A percentile compares a stretch with the other conserved stretches of the same genome.
phyloP scores from a whole-genome alignment of 2,888 invertebrate genomes.

The Calephelis perditalis region DNA sequence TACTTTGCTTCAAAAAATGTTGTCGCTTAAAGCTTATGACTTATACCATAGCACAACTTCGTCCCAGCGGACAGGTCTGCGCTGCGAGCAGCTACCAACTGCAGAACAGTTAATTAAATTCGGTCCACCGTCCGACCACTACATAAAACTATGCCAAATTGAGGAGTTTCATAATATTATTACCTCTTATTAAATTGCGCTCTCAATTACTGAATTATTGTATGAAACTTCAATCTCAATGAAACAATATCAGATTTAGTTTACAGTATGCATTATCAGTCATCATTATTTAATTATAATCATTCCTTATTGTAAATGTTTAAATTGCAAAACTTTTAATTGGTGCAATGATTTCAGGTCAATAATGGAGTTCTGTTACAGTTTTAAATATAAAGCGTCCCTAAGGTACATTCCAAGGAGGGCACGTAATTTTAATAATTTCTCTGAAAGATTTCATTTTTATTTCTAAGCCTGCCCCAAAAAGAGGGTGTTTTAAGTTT shows the following conservation, averaged over 20 bases:
- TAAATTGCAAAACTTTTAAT: too few species aligned
- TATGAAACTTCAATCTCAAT: background rate
- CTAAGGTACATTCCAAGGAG: too few species aligned
- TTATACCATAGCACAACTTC: constrained; percentile 27
- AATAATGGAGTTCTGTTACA: too few species aligned
- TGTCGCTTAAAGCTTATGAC: constrained; percentile 18
- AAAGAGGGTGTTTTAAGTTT: too few species aligned
- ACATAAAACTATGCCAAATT: constrained; percentile 55
- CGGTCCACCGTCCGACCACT: constrained; percentile 49
- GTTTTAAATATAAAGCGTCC: too few species aligned
- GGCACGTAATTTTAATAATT: too few species aligned
- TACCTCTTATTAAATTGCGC: constrained; percentile 36
- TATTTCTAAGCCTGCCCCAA: too few species aligned
- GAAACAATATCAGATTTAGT: background rate
- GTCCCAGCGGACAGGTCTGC: constrained; percentile 52
- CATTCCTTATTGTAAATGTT: too few species aligned
- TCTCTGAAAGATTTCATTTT: too few species aligned
- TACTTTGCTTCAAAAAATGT: background rate
- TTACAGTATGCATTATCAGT: background rate
- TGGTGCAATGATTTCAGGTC: too few species aligned
- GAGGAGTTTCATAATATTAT: constrained; percentile 47
- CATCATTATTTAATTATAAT: too few species aligned
- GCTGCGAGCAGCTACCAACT: constrained; percentile 43
- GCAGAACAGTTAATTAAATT: constrained; percentile 67
- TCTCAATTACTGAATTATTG: constrained; percentile 13